Base-by-base conservation (phyloP, 2,797 vertebrate species). In the Naso thynnoides region DNA sequence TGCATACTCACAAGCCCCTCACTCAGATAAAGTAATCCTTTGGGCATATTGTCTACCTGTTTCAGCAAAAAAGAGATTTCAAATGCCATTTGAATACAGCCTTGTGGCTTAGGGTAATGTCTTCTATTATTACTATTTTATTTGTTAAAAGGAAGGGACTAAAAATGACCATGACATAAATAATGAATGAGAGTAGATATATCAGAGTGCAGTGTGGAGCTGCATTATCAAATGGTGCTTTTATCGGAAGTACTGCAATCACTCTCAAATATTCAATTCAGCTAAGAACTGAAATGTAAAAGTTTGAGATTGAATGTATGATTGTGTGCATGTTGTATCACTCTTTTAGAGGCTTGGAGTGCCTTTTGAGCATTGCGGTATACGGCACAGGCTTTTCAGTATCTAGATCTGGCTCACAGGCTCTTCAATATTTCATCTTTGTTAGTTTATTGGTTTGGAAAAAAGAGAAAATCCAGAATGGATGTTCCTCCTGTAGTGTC, bases 51-150 rank as follows among this genome's bases (percentile, higher is more conserved):
- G 38, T 69, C 49, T 63, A 72, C 78, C 79, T 83, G 81, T 79
- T 82, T 78, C 60, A 54, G 67, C 57, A 53, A 69, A 85, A n/a
- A 54, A 19, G 61, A 65, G 68, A 85, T 83, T 89, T 86, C 68
- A 65, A 82, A 90, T 90, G 79, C 77, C 69, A 82, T 86, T 87
- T 80, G 78, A 91, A 89, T 79, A 73, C 76, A 75, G 78, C 62
- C 75, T 81, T 41, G 2, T 56, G 44, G 74, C 85, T 84, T 42
- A 70, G 56, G 70, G 87, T 93, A 91, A 93, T 92, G 91, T 93
- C 86, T 91, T 93, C 78, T 87, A 91, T 94, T 94, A 94, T 93
- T 93, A 93, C 91, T 93, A 92, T 94, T 95, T 94, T 93, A 94
- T 95, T 94, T 92, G 92, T 90, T 94, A 93, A 94, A 93, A 94